These are phyloP conservation scores for Donacobius atricapilla DNA, from an alignment of 2,113 vertebrate species.

Conservation along the genomic window DNA sequence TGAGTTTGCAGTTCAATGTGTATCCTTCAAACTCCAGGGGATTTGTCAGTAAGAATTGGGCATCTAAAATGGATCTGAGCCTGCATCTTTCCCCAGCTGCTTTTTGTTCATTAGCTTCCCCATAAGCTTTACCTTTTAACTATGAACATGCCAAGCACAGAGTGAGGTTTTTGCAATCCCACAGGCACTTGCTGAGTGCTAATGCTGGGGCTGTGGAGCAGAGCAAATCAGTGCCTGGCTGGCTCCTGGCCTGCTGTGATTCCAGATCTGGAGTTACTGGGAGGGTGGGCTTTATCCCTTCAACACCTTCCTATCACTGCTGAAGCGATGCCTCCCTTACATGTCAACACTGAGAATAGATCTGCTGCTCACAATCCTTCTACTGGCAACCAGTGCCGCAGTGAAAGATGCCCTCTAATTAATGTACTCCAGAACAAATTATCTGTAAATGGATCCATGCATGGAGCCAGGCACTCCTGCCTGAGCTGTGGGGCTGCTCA, in stretches of 20 bases:
- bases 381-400: neutral
- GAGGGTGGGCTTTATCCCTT: conserved; percentile 30
- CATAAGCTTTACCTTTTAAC: neutral
- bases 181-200: neutral
- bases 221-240: neutral
- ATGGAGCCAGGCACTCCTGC: neutral
- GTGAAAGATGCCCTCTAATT: conserved; percentile 24
- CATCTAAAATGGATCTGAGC: neutral
- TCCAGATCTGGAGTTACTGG: neutral
- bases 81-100: neutral
- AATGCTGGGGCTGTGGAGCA: neutral
- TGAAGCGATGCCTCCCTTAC: conserved; percentile 1
- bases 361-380: neutral
- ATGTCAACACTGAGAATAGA: neutral
- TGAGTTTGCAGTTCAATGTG: neutral
- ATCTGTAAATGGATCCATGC: neutral
- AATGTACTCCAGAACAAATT: neutral
- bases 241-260: neutral
- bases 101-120: neutral
- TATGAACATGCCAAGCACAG: neutral
- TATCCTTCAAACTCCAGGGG: neutral
- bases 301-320: conserved; percentile 37
- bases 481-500: neutral
- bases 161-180: neutral
- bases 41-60: neutral